A percentile compares a stretch with the other conserved stretches of the same genome.
phyloP scores from a whole-genome alignment of 2,113 vertebrate species.

The Oceanites oceanicus region DNA sequence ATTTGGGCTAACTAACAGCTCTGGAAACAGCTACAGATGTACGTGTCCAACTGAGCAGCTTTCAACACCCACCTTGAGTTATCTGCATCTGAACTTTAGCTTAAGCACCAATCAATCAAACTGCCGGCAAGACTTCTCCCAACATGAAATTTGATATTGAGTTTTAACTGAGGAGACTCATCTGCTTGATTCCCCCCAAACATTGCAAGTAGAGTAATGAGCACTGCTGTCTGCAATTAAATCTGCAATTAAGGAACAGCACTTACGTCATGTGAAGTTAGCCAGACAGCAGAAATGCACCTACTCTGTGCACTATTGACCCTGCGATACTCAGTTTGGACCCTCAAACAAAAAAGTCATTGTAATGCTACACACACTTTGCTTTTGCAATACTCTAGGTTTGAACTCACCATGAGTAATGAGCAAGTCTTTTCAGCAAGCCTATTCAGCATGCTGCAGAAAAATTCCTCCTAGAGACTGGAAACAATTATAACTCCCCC shows the following conservation, averaged over 20 bases:
- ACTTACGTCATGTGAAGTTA: background rate
- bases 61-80: background rate
- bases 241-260: background rate
- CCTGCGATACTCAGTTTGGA: background rate
- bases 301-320: background rate
- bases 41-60: background rate
- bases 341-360: background rate
- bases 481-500: background rate
- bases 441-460: background rate
- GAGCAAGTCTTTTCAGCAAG: background rate
- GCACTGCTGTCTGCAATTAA: background rate
- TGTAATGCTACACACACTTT: background rate
- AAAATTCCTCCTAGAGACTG: background rate
- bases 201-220: background rate
- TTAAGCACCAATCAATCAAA: background rate
- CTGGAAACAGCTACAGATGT: background rate
- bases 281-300: background rate
- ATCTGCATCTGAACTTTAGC: background rate
- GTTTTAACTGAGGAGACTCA: background rate
- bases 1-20: background rate
- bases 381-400: background rate
- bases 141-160: background rate
- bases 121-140: background rate
- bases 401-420: background rate
- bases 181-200: background rate